Conservation (phyloP, 2,113 vertebrate species). For the Hyperoodon ampullatus region DNA sequence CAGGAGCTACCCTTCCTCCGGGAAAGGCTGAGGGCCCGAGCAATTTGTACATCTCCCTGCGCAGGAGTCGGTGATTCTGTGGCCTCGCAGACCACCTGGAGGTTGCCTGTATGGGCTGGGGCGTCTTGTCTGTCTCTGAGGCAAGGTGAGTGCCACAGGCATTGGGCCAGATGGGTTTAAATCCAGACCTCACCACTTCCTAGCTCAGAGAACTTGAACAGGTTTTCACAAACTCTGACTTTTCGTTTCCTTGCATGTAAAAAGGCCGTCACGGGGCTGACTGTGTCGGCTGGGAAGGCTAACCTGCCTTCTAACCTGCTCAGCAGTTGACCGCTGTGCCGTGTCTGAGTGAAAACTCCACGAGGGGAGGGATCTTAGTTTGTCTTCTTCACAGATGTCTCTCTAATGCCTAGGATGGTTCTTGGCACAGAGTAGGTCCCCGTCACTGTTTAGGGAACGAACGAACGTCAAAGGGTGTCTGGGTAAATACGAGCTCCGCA, state of each 20-base stretch:
- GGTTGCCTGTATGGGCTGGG: not conserved
- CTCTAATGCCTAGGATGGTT: not conserved
- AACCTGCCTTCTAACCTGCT: not conserved
- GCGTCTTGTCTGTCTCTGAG: not conserved
- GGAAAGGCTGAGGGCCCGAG: not conserved
- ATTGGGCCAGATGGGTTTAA: not conserved
- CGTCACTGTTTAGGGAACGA: not conserved
- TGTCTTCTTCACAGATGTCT: not conserved
- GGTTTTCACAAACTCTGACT: not conserved
- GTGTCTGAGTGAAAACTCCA: not conserved
- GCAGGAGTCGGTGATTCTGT: accelerated
- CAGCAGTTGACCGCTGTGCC: not conserved
- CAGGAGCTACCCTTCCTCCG: not conserved
- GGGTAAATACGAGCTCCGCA: not conserved
- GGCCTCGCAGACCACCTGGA: not conserved
- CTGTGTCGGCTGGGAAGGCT: not conserved
- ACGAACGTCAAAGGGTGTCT: not conserved
- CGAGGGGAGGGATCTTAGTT: not conserved
- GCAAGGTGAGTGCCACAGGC: not conserved
- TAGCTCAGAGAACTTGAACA: not conserved
- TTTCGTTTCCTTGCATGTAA: not conserved
- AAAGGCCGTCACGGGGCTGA: not conserved
- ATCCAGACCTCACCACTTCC: not conserved
- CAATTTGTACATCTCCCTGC: not conserved
- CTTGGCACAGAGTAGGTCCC: not conserved